Evolutionary conservation across 2,113 vertebrate species (phyloP).

Genomic region (Guaruba guarouba): DNA sequence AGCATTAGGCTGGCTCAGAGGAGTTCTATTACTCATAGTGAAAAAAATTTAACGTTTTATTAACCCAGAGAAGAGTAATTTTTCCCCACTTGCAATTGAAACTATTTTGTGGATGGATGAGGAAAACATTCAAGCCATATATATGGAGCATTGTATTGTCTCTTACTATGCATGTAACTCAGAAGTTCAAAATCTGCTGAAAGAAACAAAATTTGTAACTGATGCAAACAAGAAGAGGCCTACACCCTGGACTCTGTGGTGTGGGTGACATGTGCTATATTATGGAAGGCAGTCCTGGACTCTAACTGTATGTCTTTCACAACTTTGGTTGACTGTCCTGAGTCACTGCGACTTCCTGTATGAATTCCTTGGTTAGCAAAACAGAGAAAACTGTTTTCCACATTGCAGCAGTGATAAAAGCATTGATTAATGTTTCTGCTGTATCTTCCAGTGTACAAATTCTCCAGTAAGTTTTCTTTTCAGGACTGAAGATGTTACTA

Average conservation of each 20-base stretch:
- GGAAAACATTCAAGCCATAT: background rate
- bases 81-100: background rate
- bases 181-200: background rate
- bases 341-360: background rate
- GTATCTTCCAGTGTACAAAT: background rate
- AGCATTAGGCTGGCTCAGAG: background rate
- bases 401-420: background rate
- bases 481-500: background rate
- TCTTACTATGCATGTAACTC: background rate
- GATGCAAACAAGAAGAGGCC: background rate
- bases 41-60: background rate
- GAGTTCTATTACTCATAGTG: background rate
- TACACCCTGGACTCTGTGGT: background rate
- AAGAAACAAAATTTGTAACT: background rate
- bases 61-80: background rate
- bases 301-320: background rate
- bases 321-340: background rate
- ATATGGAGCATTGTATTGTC: background rate
- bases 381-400: background rate
- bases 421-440: background rate
- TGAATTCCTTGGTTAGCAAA: background rate
- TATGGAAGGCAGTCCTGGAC: background rate
- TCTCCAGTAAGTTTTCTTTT: background rate
- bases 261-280: background rate
- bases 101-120: background rate